Evolutionary conservation across 2,888 invertebrate genomes (phyloP), one percentile per base, ranked within the genome.

Genomic region (Drepana falcataria): DNA sequence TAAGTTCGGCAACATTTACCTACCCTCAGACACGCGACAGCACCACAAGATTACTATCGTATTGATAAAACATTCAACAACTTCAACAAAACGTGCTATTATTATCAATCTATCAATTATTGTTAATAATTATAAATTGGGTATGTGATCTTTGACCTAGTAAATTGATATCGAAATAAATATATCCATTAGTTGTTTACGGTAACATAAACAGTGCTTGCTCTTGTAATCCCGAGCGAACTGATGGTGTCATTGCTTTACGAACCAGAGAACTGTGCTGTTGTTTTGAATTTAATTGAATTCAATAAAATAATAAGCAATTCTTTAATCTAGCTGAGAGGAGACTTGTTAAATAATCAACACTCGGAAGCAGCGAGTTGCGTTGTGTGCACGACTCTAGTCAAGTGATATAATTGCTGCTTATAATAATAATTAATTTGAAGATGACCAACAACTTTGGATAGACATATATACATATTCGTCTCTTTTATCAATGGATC

Each of bases 401-500:
- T 40, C 7, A 9, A 4, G 37, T 37, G 37, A 37, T 37, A 3
- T 37, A 37, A 37, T 37, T 37, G 1, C 37, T 37, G 4, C 4
- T 37, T 5, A 1, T 37, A 44, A 44, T 3, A 44, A 2, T 6
- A 44, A 44, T 9, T 44, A 9, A 44, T 9, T 21, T 21, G 21
- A 21, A 44, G 44, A 44, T 44, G 44, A 9, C 9, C 6, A 2
- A 44, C 9, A 9, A 7, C 3, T 44, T 9, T 44, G 44, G 44
- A 9, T 44, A 44, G 48, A 5, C 33, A 5, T 48, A 3, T 48
- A 48, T 21, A 48, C 21, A 1, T 47, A 2, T 47, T 47, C 2
- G 21, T 21, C 21, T 47, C 5, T 35, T 63, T 54, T 48, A 34
- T n/a, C 58, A 60, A 67, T 67, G 61, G 54, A 59, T 61, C 51